phyloP scores from a whole-genome alignment of 2,888 invertebrate species.

The Hypolimnas misippus region DNA sequence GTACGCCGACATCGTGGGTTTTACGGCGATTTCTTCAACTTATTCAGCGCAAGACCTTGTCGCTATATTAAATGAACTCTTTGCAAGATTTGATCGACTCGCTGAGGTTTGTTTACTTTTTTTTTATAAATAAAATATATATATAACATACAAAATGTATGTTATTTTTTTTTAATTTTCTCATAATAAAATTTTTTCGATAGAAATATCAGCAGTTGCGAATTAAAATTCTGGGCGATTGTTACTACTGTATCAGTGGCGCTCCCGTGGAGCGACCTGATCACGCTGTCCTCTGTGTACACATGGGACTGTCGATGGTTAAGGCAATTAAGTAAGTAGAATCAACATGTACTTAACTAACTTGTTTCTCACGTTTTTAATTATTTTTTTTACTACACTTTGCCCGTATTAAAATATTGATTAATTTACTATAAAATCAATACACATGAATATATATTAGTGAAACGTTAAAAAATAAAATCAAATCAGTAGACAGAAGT shows the following conservation, averaged over 20 bases:
- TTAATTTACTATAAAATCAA: too few relatives aligned
- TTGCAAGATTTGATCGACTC: slow-evolving; percentile 97
- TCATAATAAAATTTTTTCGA: slow-evolving; percentile 48
- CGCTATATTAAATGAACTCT: slow-evolving; percentile 97
- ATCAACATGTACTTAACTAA: not conserved
- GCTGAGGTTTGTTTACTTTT: slow-evolving; percentile 84
- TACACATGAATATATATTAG: too few relatives aligned
- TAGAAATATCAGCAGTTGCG: slow-evolving; percentile 97
- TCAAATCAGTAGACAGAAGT: too few relatives aligned
- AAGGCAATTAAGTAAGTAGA: slow-evolving; percentile 96
- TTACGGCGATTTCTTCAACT: slow-evolving; percentile 97
- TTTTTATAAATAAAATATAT: not conserved
- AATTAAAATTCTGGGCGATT: slow-evolving; percentile 98
- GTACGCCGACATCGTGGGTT: slow-evolving; percentile 99
- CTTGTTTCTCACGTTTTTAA: not conserved
- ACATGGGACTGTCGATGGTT: slow-evolving; percentile 98
- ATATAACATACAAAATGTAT: not conserved
- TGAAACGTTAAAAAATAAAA: too few relatives aligned
- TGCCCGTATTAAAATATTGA: too few relatives aligned
- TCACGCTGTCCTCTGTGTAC: slow-evolving; percentile 96
- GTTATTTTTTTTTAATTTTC: not conserved
- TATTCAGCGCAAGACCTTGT: slow-evolving; percentile 98
- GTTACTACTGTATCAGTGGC: slow-evolving; percentile 99
- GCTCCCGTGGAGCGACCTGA: slow-evolving; percentile 95
- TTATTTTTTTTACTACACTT: not conserved